phyloP scores from a whole-genome alignment of 2,113 vertebrate species.

The Chamaetylas fuelleborni region DNA sequence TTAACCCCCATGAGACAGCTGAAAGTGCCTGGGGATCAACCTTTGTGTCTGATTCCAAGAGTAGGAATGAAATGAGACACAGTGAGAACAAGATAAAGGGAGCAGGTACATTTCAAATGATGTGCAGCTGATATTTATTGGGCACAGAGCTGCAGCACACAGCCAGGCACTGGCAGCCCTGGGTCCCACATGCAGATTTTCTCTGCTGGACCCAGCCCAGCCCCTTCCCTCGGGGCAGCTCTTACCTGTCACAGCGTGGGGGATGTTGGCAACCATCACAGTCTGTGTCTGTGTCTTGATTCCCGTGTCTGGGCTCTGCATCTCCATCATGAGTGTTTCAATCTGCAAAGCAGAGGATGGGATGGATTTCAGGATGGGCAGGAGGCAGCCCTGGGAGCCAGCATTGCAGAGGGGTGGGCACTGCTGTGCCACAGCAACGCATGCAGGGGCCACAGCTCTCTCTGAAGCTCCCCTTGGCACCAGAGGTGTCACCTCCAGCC shows the following conservation, averaged over 20 bases:
- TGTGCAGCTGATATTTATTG: not conserved
- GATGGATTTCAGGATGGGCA: not conserved
- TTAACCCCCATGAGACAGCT: not conserved
- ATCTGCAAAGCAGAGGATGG: conserved; percentile 73
- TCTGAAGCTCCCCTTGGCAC: not conserved
- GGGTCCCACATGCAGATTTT: not conserved
- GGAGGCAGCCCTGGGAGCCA: not conserved
- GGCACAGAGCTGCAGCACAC: not conserved
- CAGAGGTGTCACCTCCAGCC: not conserved
- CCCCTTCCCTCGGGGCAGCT: rapidly evolving
- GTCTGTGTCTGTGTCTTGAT: conserved; percentile 86
- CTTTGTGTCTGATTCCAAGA: not conserved
- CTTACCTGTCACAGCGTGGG: conserved; percentile 91
- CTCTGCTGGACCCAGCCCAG: not conserved
- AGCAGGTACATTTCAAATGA: not conserved
- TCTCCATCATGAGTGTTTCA: conserved; percentile 87
- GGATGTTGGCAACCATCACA: conserved; percentile 85
- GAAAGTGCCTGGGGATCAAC: not conserved
- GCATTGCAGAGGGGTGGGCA: not conserved
- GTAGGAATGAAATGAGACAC: not conserved
- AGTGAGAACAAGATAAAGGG: not conserved
- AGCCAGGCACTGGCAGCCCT: not conserved
- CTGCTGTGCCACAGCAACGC: rapidly evolving
- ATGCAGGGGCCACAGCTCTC: no score
- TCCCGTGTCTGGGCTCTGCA: conserved; percentile 89